These are phyloP conservation scores for Halichoeres trimaculatus DNA, from an alignment of 2,113 vertebrate genomes.

Conservation along the genomic window DNA sequence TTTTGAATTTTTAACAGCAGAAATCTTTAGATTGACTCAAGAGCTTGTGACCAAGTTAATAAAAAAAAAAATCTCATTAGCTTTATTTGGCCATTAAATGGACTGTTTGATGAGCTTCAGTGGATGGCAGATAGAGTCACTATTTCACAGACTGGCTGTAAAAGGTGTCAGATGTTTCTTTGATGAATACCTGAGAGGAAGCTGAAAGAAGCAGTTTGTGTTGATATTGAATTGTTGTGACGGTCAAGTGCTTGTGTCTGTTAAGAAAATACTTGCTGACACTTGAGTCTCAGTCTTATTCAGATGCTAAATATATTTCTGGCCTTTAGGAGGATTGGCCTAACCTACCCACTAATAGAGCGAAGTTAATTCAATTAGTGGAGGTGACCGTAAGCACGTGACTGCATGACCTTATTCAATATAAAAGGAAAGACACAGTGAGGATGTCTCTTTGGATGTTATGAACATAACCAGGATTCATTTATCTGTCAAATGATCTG, in stretches of 20 bases:
- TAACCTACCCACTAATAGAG: constrained; percentile 40
- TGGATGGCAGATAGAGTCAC: background rate
- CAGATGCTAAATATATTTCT: constrained; percentile 47
- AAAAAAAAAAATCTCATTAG: background rate
- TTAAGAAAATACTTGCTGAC: constrained; percentile 12
- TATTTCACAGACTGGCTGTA: background rate
- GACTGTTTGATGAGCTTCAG: background rate
- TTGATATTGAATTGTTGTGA: background rate
- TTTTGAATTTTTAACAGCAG: background rate
- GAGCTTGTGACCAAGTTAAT: background rate
- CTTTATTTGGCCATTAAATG: background rate
- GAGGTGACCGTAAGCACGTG: constrained; percentile 47
- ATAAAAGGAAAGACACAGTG: constrained; percentile 2
- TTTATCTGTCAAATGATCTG: too few relatives aligned
- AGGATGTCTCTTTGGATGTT: too few relatives aligned
- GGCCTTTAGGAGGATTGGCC: constrained; percentile 30
- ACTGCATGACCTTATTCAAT: constrained; percentile 19
- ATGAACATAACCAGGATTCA: too few relatives aligned
- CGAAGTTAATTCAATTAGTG: constrained; percentile 67
- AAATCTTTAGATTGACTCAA: background rate
- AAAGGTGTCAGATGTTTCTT: background rate
- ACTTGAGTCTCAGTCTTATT: constrained; percentile 19
- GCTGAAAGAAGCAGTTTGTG: too few relatives aligned
- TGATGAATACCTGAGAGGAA: too few relatives aligned
- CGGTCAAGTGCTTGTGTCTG: background rate